Conservation (phyloP, 1,140 invertebrate species). For the Augochlora pura region DNA sequence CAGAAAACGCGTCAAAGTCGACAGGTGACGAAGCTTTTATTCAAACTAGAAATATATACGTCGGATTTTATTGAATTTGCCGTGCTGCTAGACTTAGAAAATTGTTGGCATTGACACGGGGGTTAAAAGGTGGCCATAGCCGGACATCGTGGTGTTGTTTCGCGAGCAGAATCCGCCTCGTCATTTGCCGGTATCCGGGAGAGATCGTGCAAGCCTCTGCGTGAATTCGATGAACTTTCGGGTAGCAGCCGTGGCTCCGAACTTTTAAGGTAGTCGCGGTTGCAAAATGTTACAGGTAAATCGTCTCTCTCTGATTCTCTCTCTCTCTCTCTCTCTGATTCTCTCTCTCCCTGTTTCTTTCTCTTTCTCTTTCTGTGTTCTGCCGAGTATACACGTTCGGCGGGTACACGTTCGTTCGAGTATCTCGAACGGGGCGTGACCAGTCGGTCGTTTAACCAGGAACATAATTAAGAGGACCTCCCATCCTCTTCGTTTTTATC, state of each 20-base stretch:
- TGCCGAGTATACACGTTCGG: neutral
- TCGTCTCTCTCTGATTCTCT: constrained; percentile 7
- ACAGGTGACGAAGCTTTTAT: too few species aligned
- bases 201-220: constrained; percentile 2
- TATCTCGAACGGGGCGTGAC: constrained; percentile 54
- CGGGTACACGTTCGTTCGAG: constrained; percentile 25
- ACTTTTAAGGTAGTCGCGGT: constrained; percentile 36
- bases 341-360: too few species aligned
- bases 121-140: too few species aligned
- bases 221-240: constrained; percentile 44
- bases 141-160: too few species aligned
- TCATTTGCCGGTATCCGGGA: neutral
- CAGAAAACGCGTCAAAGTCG: too few species aligned
- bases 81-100: too few species aligned
- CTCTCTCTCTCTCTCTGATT: neutral
- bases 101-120: too few species aligned
- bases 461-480: constrained; percentile 61
- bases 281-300: constrained; percentile 44
- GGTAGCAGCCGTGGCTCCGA: constrained; percentile 1
- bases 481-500: constrained; percentile 39
- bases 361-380: neutral
- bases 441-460: constrained; percentile 58
- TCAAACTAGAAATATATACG: too few species aligned
- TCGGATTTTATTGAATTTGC: too few species aligned
- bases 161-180: neutral